Conservation (phyloP, 2,888 invertebrate species). For the Acleris emargana region DNA sequence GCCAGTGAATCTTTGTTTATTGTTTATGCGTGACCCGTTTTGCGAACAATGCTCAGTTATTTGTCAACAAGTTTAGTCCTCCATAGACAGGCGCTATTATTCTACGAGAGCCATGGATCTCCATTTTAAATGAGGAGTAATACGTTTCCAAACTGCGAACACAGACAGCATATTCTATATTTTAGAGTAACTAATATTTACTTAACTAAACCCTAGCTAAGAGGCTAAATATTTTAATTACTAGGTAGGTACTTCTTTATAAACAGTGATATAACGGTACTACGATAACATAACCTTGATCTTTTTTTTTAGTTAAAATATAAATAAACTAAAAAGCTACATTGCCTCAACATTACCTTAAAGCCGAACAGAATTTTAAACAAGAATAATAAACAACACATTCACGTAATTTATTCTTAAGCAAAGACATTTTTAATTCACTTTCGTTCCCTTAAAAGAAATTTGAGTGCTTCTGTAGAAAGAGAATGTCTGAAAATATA, state of each 20-base stretch:
- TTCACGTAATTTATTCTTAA: conserved; percentile 59
- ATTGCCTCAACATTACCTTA: neutral
- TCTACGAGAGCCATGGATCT: conserved; percentile 33
- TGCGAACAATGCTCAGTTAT: conserved; percentile 32
- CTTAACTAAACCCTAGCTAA: neutral
- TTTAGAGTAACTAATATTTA: no score
- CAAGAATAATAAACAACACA: conserved; percentile 46
- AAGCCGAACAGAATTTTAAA: conserved; percentile 6
- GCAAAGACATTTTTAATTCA: conserved; percentile 57
- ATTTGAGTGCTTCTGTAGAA: conserved; percentile 50
- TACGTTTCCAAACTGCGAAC: conserved; percentile 18
- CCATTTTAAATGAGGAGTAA: conserved; percentile 31
- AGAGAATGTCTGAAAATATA: conserved; percentile 48
- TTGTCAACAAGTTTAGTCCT: conserved; percentile 34
- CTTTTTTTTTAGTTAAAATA: no score
- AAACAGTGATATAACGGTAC: no score
- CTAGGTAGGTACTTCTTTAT: no score
- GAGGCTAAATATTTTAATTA: neutral
- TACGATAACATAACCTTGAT: no score
- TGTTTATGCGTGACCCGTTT: conserved; percentile 33
- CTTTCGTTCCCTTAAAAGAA: conserved; percentile 43
- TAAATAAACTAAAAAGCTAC: no score
- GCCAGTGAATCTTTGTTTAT: conserved; percentile 33
- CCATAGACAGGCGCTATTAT: conserved; percentile 34
- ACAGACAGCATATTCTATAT: conserved; percentile 2